These are phyloP conservation scores for Scophthalmus maximus DNA, from an alignment of 2,113 vertebrate species.

Conservation along the genomic window DNA sequence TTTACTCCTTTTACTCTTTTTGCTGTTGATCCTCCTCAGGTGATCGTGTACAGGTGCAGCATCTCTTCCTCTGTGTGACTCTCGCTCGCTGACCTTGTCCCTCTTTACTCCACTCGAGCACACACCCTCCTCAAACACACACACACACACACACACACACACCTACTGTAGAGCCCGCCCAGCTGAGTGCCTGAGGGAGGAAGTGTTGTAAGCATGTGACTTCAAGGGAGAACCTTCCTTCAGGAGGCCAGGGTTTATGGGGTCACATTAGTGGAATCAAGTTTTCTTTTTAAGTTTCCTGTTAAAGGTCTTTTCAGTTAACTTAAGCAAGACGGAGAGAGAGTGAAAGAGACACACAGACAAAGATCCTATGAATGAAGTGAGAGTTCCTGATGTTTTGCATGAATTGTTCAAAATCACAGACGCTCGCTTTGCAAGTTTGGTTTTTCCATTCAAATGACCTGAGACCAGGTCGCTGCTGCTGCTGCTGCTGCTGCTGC, in stretches of 20 bases:
- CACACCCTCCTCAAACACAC: constrained; percentile 74
- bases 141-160: constrained; percentile 56
- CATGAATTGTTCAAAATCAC: constrained; percentile 66
- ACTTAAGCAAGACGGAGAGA: not conserved
- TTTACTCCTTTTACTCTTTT: not conserved
- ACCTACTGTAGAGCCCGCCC: constrained; percentile 64
- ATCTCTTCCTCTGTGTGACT: constrained; percentile 60
- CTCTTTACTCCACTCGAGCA: constrained; percentile 31
- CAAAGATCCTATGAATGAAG: too few relatives aligned
- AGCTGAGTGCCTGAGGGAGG: constrained; percentile 65
- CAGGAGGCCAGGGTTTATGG: too few relatives aligned
- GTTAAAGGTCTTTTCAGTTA: not conserved
- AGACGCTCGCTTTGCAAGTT: constrained; percentile 70
- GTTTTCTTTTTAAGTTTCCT: constrained; percentile 4
- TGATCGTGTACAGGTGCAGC: constrained; percentile 70
- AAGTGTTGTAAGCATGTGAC: constrained; percentile 72
- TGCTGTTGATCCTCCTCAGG: constrained; percentile 55
- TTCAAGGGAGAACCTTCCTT: constrained; percentile 42
- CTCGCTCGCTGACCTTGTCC: constrained; percentile 46
- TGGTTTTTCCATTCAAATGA: constrained; percentile 77
- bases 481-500: not conserved
- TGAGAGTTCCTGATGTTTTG: constrained; percentile 69
- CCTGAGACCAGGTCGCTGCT: constrained; percentile 28
- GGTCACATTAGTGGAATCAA: constrained; percentile 31
- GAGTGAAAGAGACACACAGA: not conserved